Percentiles rank a stretch among this genome's conserved stretches.
These are phyloP conservation scores for Cnemophilus loriae DNA, from an alignment of 2,113 vertebrate genomes.

Conservation along the genomic window DNA sequence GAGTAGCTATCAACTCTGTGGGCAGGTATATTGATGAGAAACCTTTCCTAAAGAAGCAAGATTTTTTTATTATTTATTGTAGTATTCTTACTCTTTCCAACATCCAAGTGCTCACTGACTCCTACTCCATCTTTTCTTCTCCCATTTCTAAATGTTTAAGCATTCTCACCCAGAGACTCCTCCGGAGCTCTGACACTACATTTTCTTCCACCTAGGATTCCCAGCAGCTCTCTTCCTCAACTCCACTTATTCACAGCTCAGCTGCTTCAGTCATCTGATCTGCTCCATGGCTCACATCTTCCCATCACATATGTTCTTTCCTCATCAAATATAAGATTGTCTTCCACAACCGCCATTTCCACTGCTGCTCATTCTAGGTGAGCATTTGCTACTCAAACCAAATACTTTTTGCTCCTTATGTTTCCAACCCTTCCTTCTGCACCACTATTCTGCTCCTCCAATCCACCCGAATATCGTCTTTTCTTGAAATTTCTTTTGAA, in stretches of 20 bases:
- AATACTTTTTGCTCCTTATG: background rate
- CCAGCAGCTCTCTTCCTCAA: background rate
- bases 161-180: background rate
- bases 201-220: background rate
- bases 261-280: background rate
- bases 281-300: background rate
- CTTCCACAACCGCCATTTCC: background rate
- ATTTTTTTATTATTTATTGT: background rate
- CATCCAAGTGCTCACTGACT: background rate
- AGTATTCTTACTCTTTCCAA: background rate
- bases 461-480: background rate
- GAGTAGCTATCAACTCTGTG: background rate
- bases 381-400: background rate
- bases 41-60: background rate
- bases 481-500: background rate
- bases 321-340: background rate
- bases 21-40: background rate
- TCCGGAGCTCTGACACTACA: background rate
- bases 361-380: background rate
- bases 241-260: background rate
- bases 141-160: background rate
- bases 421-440: background rate
- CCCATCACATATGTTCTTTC: background rate
- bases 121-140: background rate
- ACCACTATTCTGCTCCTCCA: background rate